Conservation (phyloP, 2,113 vertebrate genomes). For the Hydrolagus affinis region DNA sequence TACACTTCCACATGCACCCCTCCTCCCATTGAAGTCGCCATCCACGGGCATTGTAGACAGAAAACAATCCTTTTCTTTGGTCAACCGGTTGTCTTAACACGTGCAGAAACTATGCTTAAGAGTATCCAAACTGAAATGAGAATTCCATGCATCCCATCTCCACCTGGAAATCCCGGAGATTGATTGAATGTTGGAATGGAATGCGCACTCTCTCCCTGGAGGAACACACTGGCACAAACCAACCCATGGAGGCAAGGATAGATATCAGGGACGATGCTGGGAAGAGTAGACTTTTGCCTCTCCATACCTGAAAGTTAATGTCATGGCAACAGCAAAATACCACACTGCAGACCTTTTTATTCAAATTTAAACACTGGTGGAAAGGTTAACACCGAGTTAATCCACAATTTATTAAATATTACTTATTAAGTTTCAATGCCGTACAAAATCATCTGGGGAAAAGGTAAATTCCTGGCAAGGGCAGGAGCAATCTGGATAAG, state of each 20-base stretch:
- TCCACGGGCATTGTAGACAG: no score
- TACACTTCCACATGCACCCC: no score
- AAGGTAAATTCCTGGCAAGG: background rate
- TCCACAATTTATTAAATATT: conserved; percentile 5
- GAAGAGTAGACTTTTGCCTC: conserved; percentile 14
- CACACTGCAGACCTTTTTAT: background rate
- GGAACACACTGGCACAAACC: no score
- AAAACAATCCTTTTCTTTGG: no score
- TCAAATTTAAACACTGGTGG: conserved; percentile 16
- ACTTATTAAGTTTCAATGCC: conserved; percentile 13
- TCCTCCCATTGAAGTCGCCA: no score
- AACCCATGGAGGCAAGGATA: background rate
- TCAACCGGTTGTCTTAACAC: no score
- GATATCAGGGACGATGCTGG: conserved; percentile 6
- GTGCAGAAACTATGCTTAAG: no score
- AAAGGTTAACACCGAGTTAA: background rate
- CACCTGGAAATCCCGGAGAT: no score
- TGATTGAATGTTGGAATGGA: no score
- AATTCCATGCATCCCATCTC: no score
- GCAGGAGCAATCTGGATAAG: background rate
- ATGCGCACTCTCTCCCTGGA: no score
- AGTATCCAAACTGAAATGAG: no score
- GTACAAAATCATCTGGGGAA: background rate
- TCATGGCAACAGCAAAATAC: background rate
- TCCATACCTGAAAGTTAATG: background rate